Evolutionary conservation across 2,797 vertebrate genomes (phyloP).

Genomic region (Alfaro cultratus): DNA sequence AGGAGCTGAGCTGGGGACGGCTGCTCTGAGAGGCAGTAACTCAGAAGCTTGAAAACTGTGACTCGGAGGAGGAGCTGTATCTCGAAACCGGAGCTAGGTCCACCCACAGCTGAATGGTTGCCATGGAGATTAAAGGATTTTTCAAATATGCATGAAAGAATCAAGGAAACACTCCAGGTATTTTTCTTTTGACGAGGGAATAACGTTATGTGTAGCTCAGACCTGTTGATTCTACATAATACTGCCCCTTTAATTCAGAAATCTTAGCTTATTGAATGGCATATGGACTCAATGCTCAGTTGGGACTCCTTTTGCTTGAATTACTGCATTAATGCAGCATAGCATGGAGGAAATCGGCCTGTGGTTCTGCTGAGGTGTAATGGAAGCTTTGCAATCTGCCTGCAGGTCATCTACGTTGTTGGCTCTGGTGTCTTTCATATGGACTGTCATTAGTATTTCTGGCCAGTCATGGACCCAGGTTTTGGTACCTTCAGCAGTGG

Average conservation of each 20-base stretch:
- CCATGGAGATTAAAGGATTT: too few species aligned
- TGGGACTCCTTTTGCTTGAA: neutral
- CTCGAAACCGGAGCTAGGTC: too few species aligned
- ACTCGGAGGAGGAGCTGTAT: too few species aligned
- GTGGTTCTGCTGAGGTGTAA: neutral
- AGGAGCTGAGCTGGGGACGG: too few species aligned
- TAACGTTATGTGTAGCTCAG: too few species aligned
- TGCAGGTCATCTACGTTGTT: neutral
- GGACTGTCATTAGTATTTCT: neutral
- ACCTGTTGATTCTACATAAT: too few species aligned
- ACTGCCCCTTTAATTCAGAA: neutral
- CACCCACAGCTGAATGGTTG: too few species aligned
- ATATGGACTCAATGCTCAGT: neutral
- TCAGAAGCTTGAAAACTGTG: too few species aligned
- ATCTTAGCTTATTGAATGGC: neutral
- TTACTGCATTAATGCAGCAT: neutral
- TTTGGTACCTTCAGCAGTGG: neutral
- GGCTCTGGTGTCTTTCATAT: neutral
- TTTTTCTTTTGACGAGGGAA: too few species aligned
- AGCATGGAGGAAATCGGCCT: neutral
- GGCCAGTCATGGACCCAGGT: neutral
- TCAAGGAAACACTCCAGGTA: too few species aligned
- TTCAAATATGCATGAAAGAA: too few species aligned
- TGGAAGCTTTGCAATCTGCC: neutral
- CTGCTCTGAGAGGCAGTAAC: too few species aligned